phyloP scores from a whole-genome alignment of 2,113 vertebrate genomes.

The Dasypus novemcinctus region DNA sequence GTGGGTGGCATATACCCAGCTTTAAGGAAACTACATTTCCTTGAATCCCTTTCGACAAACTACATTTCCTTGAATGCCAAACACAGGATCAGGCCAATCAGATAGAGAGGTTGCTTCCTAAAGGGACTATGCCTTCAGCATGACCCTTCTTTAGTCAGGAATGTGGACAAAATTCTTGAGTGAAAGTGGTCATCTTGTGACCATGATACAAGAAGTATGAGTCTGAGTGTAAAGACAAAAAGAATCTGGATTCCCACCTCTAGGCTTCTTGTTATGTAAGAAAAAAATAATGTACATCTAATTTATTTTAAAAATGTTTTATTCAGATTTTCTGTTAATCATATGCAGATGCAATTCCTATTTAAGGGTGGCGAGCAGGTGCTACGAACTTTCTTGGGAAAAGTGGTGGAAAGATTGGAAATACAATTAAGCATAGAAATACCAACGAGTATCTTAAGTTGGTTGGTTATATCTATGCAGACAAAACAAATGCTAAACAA shows the following conservation, averaged over 20 bases:
- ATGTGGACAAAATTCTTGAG: too few relatives aligned
- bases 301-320: not conserved
- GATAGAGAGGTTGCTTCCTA: not conserved
- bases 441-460: not conserved
- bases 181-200: not conserved
- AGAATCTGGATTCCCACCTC: not conserved
- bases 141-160: not conserved
- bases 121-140: fast-evolving
- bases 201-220: not conserved
- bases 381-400: not conserved
- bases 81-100: not conserved
- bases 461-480: not conserved
- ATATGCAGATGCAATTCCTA: not conserved
- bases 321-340: not conserved
- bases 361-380: not conserved
- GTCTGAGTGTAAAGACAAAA: not conserved
- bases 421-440: not conserved
- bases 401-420: not conserved
- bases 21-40: not conserved
- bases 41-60: not conserved
- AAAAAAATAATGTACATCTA: not conserved
- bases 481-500: not conserved
- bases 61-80: not conserved
- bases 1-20: not conserved
- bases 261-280: not conserved